Conservation (phyloP, 1,140 invertebrate species). For the Pectinophora gossypiella region DNA sequence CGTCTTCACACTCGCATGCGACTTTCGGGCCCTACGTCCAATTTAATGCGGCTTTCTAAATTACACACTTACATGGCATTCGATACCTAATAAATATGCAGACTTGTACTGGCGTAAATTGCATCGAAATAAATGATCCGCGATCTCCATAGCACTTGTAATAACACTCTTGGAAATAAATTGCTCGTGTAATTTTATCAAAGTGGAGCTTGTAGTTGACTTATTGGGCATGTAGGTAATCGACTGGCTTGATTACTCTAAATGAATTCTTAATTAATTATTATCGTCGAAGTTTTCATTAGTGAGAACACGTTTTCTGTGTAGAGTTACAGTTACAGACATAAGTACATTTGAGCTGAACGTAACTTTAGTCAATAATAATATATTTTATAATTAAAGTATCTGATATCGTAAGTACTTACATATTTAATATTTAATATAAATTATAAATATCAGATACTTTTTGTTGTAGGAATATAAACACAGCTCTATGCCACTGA, state of each 20-base stretch:
- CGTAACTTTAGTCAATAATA: too few species aligned
- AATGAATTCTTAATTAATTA: conserved; percentile 27
- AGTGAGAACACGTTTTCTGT: conserved; percentile 17
- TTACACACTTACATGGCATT: conserved; percentile 13
- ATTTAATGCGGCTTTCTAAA: conserved; percentile 60
- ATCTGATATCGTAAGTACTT: too few species aligned
- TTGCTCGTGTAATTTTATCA: background rate
- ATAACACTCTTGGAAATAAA: background rate
- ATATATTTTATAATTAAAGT: too few species aligned
- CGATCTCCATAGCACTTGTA: background rate
- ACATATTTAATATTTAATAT: too few species aligned
- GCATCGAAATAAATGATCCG: background rate
- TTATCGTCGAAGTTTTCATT: conserved; percentile 23
- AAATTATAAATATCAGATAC: too few species aligned
- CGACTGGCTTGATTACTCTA: background rate
- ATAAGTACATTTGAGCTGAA: too few species aligned
- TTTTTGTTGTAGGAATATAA: too few species aligned
- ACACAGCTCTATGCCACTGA: too few species aligned
- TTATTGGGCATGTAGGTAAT: background rate
- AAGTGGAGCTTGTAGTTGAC: background rate
- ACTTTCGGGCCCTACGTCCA: conserved; percentile 35
- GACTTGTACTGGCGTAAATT: background rate
- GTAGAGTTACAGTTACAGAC: conserved; percentile 21
- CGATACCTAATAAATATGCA: background rate
- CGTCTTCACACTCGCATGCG: conserved; percentile 20